Evolutionary conservation across 23 tunicate species (phyloP), one percentile per base, ranked within the genome.

Genomic region (Halocynthia roretzi): DNA sequence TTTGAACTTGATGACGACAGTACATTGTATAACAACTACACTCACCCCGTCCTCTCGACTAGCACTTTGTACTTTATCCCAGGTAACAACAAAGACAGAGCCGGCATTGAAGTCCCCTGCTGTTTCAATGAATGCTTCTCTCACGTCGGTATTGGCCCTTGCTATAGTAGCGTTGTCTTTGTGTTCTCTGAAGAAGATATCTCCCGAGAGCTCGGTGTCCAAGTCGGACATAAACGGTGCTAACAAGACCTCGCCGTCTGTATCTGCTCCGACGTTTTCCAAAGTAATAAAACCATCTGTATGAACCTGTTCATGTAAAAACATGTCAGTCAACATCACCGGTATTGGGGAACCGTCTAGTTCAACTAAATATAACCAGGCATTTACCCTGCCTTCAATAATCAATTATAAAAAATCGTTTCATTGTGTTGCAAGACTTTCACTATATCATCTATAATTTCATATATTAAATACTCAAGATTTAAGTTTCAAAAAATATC

Each of bases 191-290:
- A 67, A 92, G 56, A 50, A 80, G 10, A 92, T 76, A 15, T 81
- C 70, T 53, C 98, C 92, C 11, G 23, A 67, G 8, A 68, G 49
- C 48, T 83, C 61, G 15, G 82, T 92, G 72, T 86, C 81, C 76
- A 92, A 65, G 73, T 86, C 82, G 56, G 87, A 55, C 91, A 86
- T 86, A 67, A 65, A 92, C 20, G 98, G 98, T 48, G 92, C 91
- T 6, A 92, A 80, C 9, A 86, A 61, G 6, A 87, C 82, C 62
- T 86, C 90, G n/a, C 9, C 14, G 56, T 82, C 84, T 15, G 70
- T 44, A 8, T 72, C 70, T 7, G 62, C 67, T 10, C 73, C 77
- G 18, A 77, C 74, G 50, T 21, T 14, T 19, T 63, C 22, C 61
- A 92, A 85, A 7, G 98, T 82, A 48, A 92, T 75, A 53, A 83